These are phyloP conservation scores for Drosophila nr. medialis DNA, from an alignment of 2,888 invertebrate genomes.

Conservation along the genomic window DNA sequence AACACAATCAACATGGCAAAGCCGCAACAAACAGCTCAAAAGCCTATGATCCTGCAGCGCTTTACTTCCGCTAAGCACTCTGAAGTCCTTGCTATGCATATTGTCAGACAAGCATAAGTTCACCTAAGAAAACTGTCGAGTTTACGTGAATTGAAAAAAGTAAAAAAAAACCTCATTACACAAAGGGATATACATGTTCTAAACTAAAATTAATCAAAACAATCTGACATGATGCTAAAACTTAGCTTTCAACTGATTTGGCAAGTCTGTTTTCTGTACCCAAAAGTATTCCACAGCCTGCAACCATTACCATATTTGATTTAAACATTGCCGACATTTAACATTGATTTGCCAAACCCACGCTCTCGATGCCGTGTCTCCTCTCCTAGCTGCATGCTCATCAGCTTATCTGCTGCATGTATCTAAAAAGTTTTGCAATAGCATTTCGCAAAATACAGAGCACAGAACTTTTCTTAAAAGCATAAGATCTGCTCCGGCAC, in stretches of 20 bases:
- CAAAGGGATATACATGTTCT: background rate
- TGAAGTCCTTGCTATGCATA: background rate
- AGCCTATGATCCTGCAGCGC: slow-evolving; percentile 35
- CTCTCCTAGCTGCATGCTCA: slow-evolving; percentile 22
- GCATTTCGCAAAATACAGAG: slow-evolving; percentile 59
- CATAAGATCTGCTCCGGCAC: slow-evolving; percentile 56
- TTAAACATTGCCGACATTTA: slow-evolving; percentile 34
- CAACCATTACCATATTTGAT: slow-evolving; percentile 37
- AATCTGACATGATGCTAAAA: slow-evolving; percentile 1
- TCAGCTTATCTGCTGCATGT: slow-evolving; percentile 69
- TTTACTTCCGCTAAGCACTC: slow-evolving; percentile 35
- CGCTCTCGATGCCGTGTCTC: slow-evolving; percentile 12
- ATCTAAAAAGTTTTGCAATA: slow-evolving; percentile 75
- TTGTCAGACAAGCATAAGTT: background rate
- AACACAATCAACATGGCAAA: slow-evolving; percentile 57
- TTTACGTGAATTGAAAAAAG: background rate
- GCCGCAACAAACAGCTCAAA: slow-evolving; percentile 40
- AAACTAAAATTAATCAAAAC: slow-evolving; percentile 1
- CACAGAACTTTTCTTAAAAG: slow-evolving; percentile 57
- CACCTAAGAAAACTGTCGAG: background rate
- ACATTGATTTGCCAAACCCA: slow-evolving; percentile 58
- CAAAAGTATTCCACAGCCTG: background rate
- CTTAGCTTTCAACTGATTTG: slow-evolving; percentile 9
- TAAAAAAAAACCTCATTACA: background rate
- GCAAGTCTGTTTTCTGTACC: slow-evolving; percentile 2